phyloP scores from a whole-genome alignment of 2,113 vertebrate species.

The Gymnarchus niloticus region DNA sequence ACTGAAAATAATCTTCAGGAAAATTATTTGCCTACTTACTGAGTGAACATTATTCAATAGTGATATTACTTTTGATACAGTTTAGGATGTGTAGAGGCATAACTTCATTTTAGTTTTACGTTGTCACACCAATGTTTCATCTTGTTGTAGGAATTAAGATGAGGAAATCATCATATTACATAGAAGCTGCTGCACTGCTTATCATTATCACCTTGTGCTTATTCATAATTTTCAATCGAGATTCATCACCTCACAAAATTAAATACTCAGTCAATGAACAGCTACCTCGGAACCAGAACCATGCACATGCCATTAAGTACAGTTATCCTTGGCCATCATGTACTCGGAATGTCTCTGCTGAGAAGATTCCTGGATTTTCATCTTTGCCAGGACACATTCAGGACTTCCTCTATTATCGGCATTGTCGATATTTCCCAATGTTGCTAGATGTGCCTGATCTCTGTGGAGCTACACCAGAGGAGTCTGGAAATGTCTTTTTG shows the following conservation, averaged over 20 bases:
- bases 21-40: too few relatives aligned
- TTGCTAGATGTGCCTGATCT: slow-evolving; percentile 63
- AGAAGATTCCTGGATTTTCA: slow-evolving; percentile 50
- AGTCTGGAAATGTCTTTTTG: slow-evolving; percentile 62
- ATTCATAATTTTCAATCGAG: slow-evolving; percentile 39
- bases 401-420: too few relatives aligned
- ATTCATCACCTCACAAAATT: neutral
- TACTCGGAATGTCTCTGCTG: slow-evolving; percentile 43
- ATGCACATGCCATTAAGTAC: neutral
- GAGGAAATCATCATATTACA: slow-evolving; percentile 3
- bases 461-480: too few relatives aligned
- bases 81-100: too few relatives aligned
- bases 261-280: neutral
- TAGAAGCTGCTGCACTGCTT: slow-evolving; percentile 9
- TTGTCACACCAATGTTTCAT: too few relatives aligned
- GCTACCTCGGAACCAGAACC: too few relatives aligned
- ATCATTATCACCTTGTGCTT: slow-evolving; percentile 33
- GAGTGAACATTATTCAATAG: too few relatives aligned
- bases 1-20: too few relatives aligned
- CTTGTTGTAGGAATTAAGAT: slow-evolving; percentile 39
- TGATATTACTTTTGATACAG: too few relatives aligned
- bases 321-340: slow-evolving; percentile 36
- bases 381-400: slow-evolving; percentile 52
- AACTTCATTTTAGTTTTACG: too few relatives aligned
- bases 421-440: slow-evolving; percentile 65